Base-by-base conservation (phyloP, 1,140 invertebrate species). In the Drosophila trapezifrons region DNA sequence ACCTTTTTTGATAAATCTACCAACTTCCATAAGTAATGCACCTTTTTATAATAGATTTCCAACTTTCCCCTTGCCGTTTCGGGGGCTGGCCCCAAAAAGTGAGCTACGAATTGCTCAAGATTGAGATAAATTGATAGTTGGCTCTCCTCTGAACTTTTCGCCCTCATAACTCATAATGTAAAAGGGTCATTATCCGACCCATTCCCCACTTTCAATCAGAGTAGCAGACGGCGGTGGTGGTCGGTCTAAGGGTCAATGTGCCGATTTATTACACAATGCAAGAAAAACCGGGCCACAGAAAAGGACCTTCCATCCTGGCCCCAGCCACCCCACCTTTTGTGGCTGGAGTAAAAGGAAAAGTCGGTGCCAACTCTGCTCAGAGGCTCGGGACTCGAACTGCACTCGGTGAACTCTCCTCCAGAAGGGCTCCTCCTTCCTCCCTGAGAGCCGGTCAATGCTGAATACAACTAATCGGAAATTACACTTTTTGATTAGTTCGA, bases 401-500 rank as follows among this genome's bases (percentile, higher is more conserved):
- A 54, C 51, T 54, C 51, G 32, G 32, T 22, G 51, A 54, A 54
- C 51, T 54, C 18, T 54, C 32, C 35, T 54, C 35, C 32, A 37
- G 18, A 54, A 54, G 49, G 15, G 49, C 49, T 20, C 12, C 29
- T 12, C 29, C 22, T n/a, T 15, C 62, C 37, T 64, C 59, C 32
- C 67, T 25, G 38, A 22, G 37, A 27, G 40, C 64, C 76, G 66
- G 74, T 76, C 79, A 78, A 81, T 75, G 76, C 35, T 83, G 80
- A 85, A 90, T 83, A 89, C 80, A 79, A 89, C 86, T 90, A 90
- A 86, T 90, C 85, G 85, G 85, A 90, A 90, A 90, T 90, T 90
- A 90, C 85, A 90, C 85, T 90, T 90, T 90, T 90, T 90, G 85
- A 90, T 90, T 90, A 90, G 85, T 90, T 90, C 78, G 80, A 81